Conservation (phyloP, 2,888 invertebrate species). For the Caenorhabditis macrosperma region DNA sequence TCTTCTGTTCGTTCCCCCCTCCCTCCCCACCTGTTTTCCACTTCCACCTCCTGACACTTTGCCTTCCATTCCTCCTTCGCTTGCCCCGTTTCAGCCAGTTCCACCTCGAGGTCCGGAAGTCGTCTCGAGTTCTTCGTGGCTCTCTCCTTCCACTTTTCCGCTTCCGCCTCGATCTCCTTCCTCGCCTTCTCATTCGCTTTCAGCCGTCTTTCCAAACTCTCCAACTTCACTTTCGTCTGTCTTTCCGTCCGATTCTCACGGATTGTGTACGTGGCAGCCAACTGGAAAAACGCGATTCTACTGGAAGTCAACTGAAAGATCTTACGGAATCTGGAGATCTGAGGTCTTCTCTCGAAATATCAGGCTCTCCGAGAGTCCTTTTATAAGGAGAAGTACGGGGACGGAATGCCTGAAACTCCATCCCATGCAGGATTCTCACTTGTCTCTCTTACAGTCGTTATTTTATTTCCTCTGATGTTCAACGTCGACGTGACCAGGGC, state of each 20-base stretch:
- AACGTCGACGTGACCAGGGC: slow-evolving; percentile 43
- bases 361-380: slow-evolving; percentile 3
- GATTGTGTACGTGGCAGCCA: slow-evolving; percentile 58
- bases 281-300: slow-evolving; percentile 16
- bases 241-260: slow-evolving; percentile 58
- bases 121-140: slow-evolving; percentile 34
- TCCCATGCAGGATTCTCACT: neutral
- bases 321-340: slow-evolving; percentile 53
- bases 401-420: slow-evolving; percentile 27
- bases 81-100: slow-evolving; percentile 53
- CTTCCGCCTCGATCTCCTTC: slow-evolving; percentile 62
- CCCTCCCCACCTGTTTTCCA: slow-evolving; percentile 24
- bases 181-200: slow-evolving; percentile 62
- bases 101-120: slow-evolving; percentile 54
- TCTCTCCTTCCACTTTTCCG: slow-evolving; percentile 62
- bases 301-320: neutral
- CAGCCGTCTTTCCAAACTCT: slow-evolving; percentile 63
- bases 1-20: neutral
- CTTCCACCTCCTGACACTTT: slow-evolving; percentile 48
- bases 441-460: slow-evolving; percentile 7
- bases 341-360: slow-evolving; percentile 28
- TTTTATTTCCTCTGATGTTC: slow-evolving; percentile 50
- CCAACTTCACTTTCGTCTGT: slow-evolving; percentile 65
- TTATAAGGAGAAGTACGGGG: slow-evolving; percentile 52
- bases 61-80: slow-evolving; percentile 46